phyloP scores from a whole-genome alignment of 2,888 invertebrate species.

The Thymelicus lineola region DNA sequence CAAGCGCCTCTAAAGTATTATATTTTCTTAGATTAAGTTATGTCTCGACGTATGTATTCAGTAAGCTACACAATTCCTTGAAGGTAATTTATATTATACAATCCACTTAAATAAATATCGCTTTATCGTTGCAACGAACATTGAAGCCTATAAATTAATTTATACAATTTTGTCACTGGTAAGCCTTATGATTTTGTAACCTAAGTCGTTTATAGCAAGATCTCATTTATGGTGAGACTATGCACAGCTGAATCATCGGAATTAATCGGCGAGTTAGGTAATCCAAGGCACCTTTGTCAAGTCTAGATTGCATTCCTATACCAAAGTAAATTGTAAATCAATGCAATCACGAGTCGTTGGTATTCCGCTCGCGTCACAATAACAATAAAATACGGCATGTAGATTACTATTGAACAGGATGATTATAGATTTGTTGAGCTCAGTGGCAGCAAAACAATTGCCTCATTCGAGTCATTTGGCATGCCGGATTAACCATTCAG shows the following conservation, averaged over 20 bases:
- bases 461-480: neutral
- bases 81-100: neutral
- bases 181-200: conserved; percentile 2
- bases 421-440: conserved; percentile 29
- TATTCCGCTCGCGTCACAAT: conserved; percentile 21
- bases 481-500: neutral
- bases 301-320: conserved; percentile 32
- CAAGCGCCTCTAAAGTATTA: too few species aligned
- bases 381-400: conserved; percentile 31
- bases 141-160: conserved; percentile 12
- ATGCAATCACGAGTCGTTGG: conserved; percentile 14
- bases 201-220: conserved; percentile 9
- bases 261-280: conserved; percentile 21
- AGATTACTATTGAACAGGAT: conserved; percentile 16
- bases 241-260: conserved; percentile 23
- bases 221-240: conserved; percentile 12
- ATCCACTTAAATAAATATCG: neutral
- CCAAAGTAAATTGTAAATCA: conserved; percentile 35
- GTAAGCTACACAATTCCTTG: neutral
- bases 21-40: too few species aligned
- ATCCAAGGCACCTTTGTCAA: conserved; percentile 25
- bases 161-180: conserved; percentile 9
- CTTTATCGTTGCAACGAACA: conserved; percentile 9
- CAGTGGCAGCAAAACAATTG: conserved; percentile 11
- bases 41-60: neutral